Evolutionary conservation across 2,888 invertebrate species (phyloP), one percentile per base, ranked within the genome.

Genomic region (Ornithoptera priamus): DNA sequence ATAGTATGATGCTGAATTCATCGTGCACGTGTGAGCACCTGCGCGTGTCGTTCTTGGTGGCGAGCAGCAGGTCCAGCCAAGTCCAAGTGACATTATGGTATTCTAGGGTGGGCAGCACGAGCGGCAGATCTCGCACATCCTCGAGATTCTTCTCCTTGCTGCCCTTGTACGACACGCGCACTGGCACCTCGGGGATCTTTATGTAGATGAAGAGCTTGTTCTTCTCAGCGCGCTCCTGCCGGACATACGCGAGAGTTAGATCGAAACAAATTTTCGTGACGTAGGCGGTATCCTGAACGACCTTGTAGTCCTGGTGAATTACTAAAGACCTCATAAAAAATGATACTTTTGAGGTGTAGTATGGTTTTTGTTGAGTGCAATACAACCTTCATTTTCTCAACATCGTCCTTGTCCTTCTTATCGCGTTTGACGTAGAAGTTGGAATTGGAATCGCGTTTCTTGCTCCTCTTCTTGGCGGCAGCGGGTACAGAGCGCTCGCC

Each of bases 1-100:
- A 39, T 39, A 10, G 39, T 39, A 39, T 39, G 10, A 10, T 39
- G 39, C 1, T 10, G 39, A 10, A 63, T 8, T 53, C 50, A 12
- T 8, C 46, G 7, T 20, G 8, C 2, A n/a, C 30, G 59, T 8
- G 59, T 8, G 5, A 20, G 46, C n/a, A 65, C 65, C 65, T 57
- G 17, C 65, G 39, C 1, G 65, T 71, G 77, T 99, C 98, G 77
- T 96, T 97, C 90, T 99, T 98, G 93, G 99, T 97, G 1, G 99
- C 99, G 81, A 99, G 93, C 73, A 99, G 93, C 77, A 99, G 93
- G 90, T 99, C 99, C 36, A 99, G 94, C 99, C 99, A 99, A 0
- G 99, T 99, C 99, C 99, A 99, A 4, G 99, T 99, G 68, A 98
- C 97, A 87, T 99, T 99, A 87, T 99, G 99, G 88, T 99, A 99